Conservation (phyloP, 2,797 vertebrate genomes). For the Trachurus trachurus region DNA sequence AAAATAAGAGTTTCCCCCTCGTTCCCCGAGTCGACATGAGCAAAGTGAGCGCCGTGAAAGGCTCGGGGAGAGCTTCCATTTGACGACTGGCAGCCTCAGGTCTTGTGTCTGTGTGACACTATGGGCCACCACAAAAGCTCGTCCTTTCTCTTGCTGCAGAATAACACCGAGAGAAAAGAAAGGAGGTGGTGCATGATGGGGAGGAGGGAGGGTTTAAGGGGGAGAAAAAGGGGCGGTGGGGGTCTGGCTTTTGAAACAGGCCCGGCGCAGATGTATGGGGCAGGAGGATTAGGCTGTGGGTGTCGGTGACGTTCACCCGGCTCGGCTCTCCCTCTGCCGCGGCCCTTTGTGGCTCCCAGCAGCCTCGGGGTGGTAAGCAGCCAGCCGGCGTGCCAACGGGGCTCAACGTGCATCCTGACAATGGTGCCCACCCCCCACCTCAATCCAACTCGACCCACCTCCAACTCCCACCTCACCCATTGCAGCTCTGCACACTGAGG, state of each 20-base stretch:
- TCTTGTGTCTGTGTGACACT: slow-evolving; percentile 74
- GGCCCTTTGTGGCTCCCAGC: slow-evolving; percentile 87
- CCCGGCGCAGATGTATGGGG: slow-evolving; percentile 90
- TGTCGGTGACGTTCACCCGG: slow-evolving; percentile 87
- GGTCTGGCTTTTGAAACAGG: slow-evolving; percentile 91
- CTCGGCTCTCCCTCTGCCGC: slow-evolving; percentile 82
- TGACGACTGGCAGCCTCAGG: slow-evolving; percentile 68
- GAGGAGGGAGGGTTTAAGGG: slow-evolving; percentile 63
- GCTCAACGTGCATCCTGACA: slow-evolving; percentile 89
- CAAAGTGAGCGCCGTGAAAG: slow-evolving; percentile 74
- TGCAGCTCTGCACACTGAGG: slow-evolving; percentile 83
- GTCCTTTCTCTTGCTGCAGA: slow-evolving; percentile 89
- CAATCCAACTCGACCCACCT: neutral
- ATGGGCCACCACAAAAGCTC: slow-evolving; percentile 79
- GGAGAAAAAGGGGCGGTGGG: slow-evolving; percentile 50
- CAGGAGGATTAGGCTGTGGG: slow-evolving; percentile 92
- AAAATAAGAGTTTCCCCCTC: slow-evolving; percentile 71
- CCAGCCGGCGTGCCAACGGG: slow-evolving; percentile 84
- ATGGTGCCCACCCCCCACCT: slow-evolving; percentile 71
- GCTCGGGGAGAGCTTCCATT: slow-evolving; percentile 71
- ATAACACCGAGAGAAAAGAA: slow-evolving; percentile 90
- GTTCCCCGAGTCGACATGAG: slow-evolving; percentile 70
- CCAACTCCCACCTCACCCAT: slow-evolving; percentile 7
- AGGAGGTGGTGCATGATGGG: slow-evolving; percentile 62
- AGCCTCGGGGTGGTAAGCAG: slow-evolving; percentile 88